These are phyloP conservation scores for Tortricodes alternella DNA, from an alignment of 2,888 invertebrate species.

Conservation along the genomic window DNA sequence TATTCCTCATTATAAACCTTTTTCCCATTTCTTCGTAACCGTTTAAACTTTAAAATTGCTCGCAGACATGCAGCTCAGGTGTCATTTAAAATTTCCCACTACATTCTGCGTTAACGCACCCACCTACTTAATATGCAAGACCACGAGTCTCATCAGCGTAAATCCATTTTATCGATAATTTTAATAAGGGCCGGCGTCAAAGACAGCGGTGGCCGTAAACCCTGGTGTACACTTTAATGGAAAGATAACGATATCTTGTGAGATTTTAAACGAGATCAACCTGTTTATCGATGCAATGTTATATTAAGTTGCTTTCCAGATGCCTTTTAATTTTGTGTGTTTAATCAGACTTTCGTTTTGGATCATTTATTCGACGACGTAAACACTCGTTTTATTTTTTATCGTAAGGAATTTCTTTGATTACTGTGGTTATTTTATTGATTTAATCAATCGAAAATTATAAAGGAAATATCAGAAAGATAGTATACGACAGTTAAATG, in stretches of 20 bases:
- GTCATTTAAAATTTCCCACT: slow-evolving; percentile 16
- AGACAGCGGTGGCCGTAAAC: slow-evolving; percentile 42
- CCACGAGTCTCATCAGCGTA: slow-evolving; percentile 59
- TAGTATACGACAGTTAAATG: no score
- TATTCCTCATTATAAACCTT: not conserved
- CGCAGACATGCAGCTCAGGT: slow-evolving; percentile 16
- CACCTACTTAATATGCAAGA: slow-evolving; percentile 54
- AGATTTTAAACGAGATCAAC: slow-evolving; percentile 26
- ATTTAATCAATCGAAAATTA: no score
- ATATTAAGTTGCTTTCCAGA: slow-evolving; percentile 16
- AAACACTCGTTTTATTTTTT: not conserved
- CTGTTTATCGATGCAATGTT: slow-evolving; percentile 11
- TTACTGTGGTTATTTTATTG: no score
- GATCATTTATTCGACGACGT: no score
- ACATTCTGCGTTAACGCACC: slow-evolving; percentile 22
- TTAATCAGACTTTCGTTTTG: slow-evolving; percentile 9
- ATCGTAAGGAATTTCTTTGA: not conserved
- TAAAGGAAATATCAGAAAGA: no score
- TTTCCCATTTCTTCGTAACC: not conserved
- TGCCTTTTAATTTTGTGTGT: not conserved
- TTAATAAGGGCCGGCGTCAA: slow-evolving; percentile 50
- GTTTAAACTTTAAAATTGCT: slow-evolving; percentile 17
- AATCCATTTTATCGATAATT: slow-evolving; percentile 57
- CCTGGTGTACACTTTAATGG: slow-evolving; percentile 51
- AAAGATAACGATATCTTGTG: slow-evolving; percentile 46